Evolutionary conservation across 2,888 invertebrate species (phyloP).

Genomic region (Ophraella communa): DNA sequence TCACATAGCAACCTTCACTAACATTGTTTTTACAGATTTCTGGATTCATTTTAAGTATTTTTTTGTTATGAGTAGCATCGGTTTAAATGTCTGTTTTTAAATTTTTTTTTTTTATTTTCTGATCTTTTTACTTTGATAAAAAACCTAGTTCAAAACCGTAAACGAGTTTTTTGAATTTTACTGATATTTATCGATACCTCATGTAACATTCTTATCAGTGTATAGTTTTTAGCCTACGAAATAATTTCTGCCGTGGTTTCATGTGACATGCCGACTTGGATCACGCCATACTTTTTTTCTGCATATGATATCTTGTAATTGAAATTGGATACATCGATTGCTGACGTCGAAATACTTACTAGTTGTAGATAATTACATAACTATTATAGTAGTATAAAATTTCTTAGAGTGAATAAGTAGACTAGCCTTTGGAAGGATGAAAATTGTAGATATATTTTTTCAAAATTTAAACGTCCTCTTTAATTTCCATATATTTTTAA

Average conservation of each 20-base stretch:
- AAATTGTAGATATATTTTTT: too few species aligned
- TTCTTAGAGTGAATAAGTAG: too few species aligned
- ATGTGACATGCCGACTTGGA: not conserved
- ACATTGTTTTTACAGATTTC: too few species aligned
- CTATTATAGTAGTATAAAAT: not conserved
- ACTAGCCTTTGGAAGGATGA: too few species aligned
- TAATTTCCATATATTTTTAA: too few species aligned
- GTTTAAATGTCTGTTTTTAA: too few species aligned
- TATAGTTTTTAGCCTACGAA: not conserved
- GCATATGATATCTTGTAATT: constrained; percentile 1
- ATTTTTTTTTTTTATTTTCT: too few species aligned
- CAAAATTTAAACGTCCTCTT: too few species aligned
- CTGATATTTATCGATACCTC: not conserved
- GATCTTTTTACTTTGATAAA: too few species aligned
- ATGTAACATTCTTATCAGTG: not conserved
- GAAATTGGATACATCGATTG: constrained; percentile 3
- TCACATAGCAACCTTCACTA: not conserved
- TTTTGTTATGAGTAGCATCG: too few species aligned
- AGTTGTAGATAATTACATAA: not conserved
- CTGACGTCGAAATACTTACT: not conserved
- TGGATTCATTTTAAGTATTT: too few species aligned
- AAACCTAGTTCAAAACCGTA: not conserved
- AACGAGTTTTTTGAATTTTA: not conserved
- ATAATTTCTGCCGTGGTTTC: not conserved
- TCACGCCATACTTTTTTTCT: constrained; percentile 3